Percentiles rank a stretch among this genome's conserved stretches.
Conservation (phyloP, 1,140 invertebrate species). For the Macrotrachela quadricornifera region DNA sequence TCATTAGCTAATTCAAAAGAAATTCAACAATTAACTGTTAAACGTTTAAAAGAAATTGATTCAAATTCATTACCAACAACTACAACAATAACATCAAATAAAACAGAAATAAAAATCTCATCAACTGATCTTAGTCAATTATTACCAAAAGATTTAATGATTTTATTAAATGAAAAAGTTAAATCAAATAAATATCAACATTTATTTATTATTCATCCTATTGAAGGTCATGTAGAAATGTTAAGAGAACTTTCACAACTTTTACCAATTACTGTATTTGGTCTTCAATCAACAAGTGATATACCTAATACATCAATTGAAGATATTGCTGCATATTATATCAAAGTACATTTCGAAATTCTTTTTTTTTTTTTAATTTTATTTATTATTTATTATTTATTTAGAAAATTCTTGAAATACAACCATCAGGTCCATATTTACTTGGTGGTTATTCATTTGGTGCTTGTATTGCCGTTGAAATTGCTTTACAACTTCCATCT, state of each 20-base stretch:
- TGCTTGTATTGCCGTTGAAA: constrained; percentile 70
- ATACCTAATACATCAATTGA: constrained; percentile 39
- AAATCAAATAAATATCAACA: not conserved
- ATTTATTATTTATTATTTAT: constrained; percentile 7
- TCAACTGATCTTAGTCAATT: constrained; percentile 26
- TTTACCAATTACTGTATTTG: constrained; percentile 41
- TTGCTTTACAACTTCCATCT: constrained; percentile 49
- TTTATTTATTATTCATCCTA: constrained; percentile 62
- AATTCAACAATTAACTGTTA: no score
- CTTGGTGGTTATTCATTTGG: constrained; percentile 84
- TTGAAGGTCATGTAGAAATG: constrained; percentile 58
- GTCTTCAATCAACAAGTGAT: constrained; percentile 58
- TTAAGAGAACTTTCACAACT: constrained; percentile 42
- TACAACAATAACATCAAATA: constrained; percentile 12
- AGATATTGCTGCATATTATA: constrained; percentile 53
- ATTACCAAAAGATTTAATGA: constrained; percentile 31
- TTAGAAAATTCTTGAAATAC: constrained; percentile 48
- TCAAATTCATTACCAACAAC: no score
- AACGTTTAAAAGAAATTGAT: no score
- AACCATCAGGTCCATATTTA: constrained; percentile 56
- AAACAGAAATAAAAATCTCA: constrained; percentile 16
- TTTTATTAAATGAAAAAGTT: constrained; percentile 28
- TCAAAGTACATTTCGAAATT: constrained; percentile 32
- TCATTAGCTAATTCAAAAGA: constrained; percentile 43
- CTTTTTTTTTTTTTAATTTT: not conserved